Evolutionary conservation across 2,888 invertebrate species (phyloP).

Genomic region (Trisateles emortualis): DNA sequence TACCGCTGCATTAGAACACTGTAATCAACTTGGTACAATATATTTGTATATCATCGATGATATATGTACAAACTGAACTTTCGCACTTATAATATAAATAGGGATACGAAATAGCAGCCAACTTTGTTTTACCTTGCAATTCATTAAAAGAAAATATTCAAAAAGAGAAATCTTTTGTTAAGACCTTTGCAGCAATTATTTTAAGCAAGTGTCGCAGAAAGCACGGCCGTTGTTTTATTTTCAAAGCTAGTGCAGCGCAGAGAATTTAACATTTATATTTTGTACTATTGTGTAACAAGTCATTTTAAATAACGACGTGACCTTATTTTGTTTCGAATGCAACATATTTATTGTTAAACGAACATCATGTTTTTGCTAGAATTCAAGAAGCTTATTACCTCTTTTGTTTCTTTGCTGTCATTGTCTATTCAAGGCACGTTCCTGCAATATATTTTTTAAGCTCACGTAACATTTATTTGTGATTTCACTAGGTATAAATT

Average conservation of each 20-base stretch:
- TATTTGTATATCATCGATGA: too few species aligned
- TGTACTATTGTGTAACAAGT: conserved; percentile 35
- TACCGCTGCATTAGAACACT: too few species aligned
- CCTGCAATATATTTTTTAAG: conserved; percentile 8
- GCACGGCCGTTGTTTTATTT: conserved; percentile 22
- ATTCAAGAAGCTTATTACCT: conserved; percentile 25
- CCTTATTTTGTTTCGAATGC: too few species aligned
- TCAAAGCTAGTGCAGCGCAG: conserved; percentile 7
- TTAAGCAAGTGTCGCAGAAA: conserved; percentile 49
- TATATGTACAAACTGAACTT: too few species aligned
- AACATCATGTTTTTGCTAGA: conserved; percentile 31
- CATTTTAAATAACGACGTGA: conserved; percentile 52
- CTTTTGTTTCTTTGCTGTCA: conserved; percentile 26
- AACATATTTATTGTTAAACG: conserved; percentile 49
- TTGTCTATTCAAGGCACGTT: conserved; percentile 27
- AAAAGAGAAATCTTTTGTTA: conserved; percentile 20
- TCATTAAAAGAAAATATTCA: not conserved
- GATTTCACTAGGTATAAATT: not conserved
- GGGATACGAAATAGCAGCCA: too few species aligned
- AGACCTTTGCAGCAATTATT: conserved; percentile 38
- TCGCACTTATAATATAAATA: too few species aligned
- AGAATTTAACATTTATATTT: conserved; percentile 33
- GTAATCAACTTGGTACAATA: too few species aligned
- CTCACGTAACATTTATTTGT: not conserved
- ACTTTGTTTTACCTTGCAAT: conserved; percentile 5